Percentiles rank a stretch among this genome's conserved stretches.
These are phyloP conservation scores for Desmodus rotundus DNA, from an alignment of 2,113 vertebrate genomes.

Conservation along the genomic window DNA sequence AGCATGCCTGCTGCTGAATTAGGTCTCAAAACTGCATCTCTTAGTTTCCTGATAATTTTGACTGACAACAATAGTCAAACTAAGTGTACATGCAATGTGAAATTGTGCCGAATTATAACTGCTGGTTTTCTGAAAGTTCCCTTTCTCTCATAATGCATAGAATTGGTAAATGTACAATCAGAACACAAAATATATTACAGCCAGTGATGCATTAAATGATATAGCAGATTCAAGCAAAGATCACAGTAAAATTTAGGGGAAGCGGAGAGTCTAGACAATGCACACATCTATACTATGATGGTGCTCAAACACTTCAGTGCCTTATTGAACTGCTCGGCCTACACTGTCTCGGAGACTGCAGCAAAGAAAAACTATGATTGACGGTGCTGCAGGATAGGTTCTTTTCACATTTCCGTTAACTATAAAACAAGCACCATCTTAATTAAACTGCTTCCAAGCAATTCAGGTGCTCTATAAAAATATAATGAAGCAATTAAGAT, in stretches of 20 bases:
- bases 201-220: background rate
- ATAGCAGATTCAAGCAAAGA: slow-evolving; percentile 17
- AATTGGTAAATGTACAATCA: slow-evolving; percentile 26
- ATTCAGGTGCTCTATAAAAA: slow-evolving; percentile 76
- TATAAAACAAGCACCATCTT: slow-evolving; percentile 67
- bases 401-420: slow-evolving; percentile 68
- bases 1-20: background rate
- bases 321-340: slow-evolving; percentile 62
- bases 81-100: background rate
- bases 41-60: background rate
- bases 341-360: slow-evolving; percentile 52
- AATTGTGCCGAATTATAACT: background rate
- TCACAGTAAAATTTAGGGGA: slow-evolving; percentile 13
- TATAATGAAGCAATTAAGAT: slow-evolving; percentile 77
- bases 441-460: slow-evolving; percentile 74
- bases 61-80: background rate
- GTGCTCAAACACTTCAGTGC: slow-evolving; percentile 38
- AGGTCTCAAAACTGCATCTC: background rate
- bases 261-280: background rate
- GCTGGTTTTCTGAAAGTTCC: slow-evolving; percentile 12
- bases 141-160: background rate
- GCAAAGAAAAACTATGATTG: slow-evolving; percentile 55
- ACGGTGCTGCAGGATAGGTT: slow-evolving; percentile 53
- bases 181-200: slow-evolving; percentile 9
- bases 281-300: slow-evolving; percentile 22